Base-by-base conservation (phyloP, 1,140 invertebrate species). In the Papilio machaon region DNA sequence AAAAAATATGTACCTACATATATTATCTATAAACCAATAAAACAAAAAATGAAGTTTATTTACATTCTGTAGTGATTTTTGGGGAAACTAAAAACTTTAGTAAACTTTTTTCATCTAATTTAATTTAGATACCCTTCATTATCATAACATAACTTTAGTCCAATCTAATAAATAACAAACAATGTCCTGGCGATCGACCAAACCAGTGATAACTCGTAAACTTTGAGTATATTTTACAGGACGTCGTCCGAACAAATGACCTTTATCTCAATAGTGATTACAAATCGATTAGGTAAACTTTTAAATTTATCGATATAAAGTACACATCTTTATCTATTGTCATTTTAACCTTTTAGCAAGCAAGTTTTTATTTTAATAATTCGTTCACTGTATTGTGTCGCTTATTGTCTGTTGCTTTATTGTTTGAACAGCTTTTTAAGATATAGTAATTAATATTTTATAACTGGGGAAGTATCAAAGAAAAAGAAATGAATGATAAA, bases 121-220 rank as follows among this genome's bases (percentile, higher is more conserved):
- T 10, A 8, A 64, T 64, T 30, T 30, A 30, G 23, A 4, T 23
- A 64, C 10, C 8, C n/a, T 58, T 54, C 15, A 64, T 64, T 64
- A 64, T 23, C 0, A 19, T 19, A 64, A 64, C 19, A 64, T 64
- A 11, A 2, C 9, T 60, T 60, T 23, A 64, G n/a, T 64, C 23
- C 19, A 13, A 64, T 64, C n/a, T 64, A 30, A 64, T 64, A 64
- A 60, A 60, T 60, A 60, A 64, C n/a, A 64, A 64, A 64, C 10
- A 64, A 64, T n/a, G 58, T 23, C 19, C 10, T 64, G 58, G 58
- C 58, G 58, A 64, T 7, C 58, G 58, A 64, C 19, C 58, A 64
- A 64, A 64, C 8, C 58, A 23, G 5, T 64, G 60, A 64, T 64
- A 64, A 13, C 60, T 30, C 52, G 52, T 54, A 54, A 54, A 54